phyloP scores from a whole-genome alignment of 2,797 vertebrate species.

The Hippocampus kuda region DNA sequence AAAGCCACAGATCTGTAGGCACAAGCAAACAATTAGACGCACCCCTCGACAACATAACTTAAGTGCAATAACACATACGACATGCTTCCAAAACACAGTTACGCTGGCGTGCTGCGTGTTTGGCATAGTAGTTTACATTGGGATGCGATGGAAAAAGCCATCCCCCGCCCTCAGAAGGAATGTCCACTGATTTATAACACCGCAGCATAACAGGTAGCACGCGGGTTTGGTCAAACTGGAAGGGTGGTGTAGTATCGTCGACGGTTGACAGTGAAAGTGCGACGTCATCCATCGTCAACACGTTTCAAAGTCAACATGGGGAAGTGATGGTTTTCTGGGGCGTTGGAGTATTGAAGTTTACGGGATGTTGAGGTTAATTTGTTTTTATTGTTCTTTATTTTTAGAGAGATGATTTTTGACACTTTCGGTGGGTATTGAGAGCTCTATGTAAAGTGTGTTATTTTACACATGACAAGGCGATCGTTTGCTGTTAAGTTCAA shows the following conservation, averaged over 20 bases:
- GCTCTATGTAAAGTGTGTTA: no score
- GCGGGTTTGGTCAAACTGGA: constrained; percentile 16
- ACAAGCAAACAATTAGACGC: not conserved
- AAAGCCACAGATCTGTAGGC: not conserved
- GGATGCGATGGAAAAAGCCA: constrained; percentile 34
- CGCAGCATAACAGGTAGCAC: constrained; percentile 9
- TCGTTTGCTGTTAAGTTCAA: no score
- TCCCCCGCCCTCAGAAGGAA: constrained; percentile 49
- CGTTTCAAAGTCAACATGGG: not conserved
- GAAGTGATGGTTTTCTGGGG: not conserved
- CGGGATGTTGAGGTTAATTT: not conserved
- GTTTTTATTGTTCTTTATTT: not conserved
- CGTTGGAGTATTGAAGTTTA: not conserved
- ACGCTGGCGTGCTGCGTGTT: constrained; percentile 24
- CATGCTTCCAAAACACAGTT: constrained; percentile 32
- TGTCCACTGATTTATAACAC: constrained; percentile 17
- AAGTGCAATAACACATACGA: constrained; percentile 13
- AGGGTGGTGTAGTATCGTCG: constrained; percentile 17
- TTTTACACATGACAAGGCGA: no score
- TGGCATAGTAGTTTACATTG: constrained; percentile 14
- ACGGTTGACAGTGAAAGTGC: constrained; percentile 5
- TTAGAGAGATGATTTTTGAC: not conserved
- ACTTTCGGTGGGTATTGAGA: not conserved
- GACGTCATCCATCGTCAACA: not conserved
- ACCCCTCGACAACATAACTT: constrained; percentile 20